These are phyloP conservation scores for Sus cebifrons DNA, from an alignment of 2,797 vertebrate genomes.

Conservation along the genomic window DNA sequence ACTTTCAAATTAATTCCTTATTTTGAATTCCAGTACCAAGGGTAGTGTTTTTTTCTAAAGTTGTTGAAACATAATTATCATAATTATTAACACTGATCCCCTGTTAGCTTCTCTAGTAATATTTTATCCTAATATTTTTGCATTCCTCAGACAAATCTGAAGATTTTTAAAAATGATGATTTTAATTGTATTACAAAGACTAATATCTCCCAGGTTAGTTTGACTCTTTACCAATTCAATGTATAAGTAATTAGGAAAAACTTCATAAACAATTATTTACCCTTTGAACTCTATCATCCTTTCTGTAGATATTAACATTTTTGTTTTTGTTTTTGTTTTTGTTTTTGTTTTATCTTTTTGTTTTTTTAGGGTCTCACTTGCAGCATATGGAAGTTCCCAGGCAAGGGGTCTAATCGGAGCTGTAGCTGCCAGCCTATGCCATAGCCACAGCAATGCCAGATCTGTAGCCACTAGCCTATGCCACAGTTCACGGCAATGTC, in stretches of 20 bases:
- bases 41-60: background rate
- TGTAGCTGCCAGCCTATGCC: too few species aligned
- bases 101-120: slow-evolving; percentile 50
- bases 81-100: slow-evolving; percentile 58
- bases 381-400: too few species aligned
- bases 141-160: slow-evolving; percentile 54
- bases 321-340: background rate
- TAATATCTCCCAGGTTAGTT: background rate
- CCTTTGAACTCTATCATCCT: background rate
- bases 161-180: background rate
- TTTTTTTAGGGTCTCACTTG: too few species aligned
- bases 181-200: background rate
- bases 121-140: slow-evolving; percentile 67
- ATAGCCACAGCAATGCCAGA: too few species aligned
- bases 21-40: slow-evolving; percentile 34
- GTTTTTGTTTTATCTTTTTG: too few species aligned
- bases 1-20: slow-evolving; percentile 66
- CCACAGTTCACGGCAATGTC: too few species aligned
- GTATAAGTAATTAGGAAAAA: slow-evolving; percentile 37
- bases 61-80: slow-evolving; percentile 50
- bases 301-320: background rate
- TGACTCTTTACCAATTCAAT: slow-evolving; percentile 29
- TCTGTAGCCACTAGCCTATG: too few species aligned
- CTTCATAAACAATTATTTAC: background rate
- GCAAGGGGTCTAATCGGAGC: too few species aligned